Evolutionary conservation across 2,888 invertebrate genomes (phyloP).

Genomic region (Hyposoter dolosus): DNA sequence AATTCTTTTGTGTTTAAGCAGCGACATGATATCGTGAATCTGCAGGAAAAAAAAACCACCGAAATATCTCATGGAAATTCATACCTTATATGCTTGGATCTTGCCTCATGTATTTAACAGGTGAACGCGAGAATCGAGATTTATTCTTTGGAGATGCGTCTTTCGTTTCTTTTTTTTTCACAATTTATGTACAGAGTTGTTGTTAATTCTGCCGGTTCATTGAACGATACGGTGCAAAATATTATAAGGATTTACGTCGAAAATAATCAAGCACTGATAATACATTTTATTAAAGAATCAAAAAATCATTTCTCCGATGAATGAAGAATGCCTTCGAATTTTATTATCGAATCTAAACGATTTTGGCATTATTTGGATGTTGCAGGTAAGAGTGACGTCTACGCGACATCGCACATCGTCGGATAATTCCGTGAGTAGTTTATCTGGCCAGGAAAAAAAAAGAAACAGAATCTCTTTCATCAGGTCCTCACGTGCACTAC

Average conservation of each 20-base stretch:
- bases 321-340: not conserved
- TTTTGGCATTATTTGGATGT: conserved; percentile 23
- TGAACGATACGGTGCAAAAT: not conserved
- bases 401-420: conserved; percentile 50
- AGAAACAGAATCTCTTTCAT: not conserved
- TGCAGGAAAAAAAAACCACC: conserved; percentile 24
- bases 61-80: conserved; percentile 34
- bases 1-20: too few relatives aligned
- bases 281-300: too few relatives aligned
- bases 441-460: conserved; percentile 29
- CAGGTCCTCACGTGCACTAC: not conserved
- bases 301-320: too few relatives aligned
- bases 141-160: conserved; percentile 42
- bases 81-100: conserved; percentile 13
- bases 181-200: conserved; percentile 51
- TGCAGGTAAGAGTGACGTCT: conserved; percentile 63
- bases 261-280: too few relatives aligned
- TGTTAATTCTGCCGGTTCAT: not conserved
- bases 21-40: conserved; percentile 46
- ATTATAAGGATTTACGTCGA: not conserved
- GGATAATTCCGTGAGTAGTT: conserved; percentile 59
- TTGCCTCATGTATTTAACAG: conserved; percentile 47
- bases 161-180: not conserved
- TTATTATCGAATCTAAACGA: not conserved
- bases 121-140: conserved; percentile 47